These are phyloP conservation scores for Odontamblyopus rebecca DNA, from an alignment of 2,797 vertebrate genomes.

Conservation along the genomic window DNA sequence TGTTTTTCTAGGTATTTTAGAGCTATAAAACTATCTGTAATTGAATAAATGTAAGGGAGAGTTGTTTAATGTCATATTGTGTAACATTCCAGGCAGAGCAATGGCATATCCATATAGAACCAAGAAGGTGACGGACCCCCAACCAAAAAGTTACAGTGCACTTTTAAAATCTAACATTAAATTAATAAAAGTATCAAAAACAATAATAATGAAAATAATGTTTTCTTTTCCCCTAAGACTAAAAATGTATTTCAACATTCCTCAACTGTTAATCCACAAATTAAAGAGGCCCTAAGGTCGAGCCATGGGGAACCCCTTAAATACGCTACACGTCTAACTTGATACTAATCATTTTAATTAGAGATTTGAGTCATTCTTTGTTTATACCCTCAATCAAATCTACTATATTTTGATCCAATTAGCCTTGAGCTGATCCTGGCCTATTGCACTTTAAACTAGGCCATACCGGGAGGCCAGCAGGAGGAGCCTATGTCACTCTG, in stretches of 20 bases:
- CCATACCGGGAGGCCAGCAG: constrained; percentile 25
- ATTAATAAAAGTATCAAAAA: neutral
- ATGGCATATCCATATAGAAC: no score
- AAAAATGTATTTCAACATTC: neutral
- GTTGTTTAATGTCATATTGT: no score
- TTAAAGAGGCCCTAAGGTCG: neutral
- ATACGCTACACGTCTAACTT: neutral
- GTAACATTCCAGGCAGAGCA: no score
- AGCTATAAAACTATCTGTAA: no score
- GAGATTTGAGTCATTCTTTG: neutral
- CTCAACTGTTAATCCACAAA: constrained; percentile 4
- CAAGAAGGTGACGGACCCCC: no score
- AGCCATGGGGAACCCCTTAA: constrained; percentile 1
- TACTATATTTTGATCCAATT: constrained; percentile 13
- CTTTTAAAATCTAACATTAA: neutral
- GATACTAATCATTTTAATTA: constrained; percentile 13
- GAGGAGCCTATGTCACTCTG: constrained; percentile 52
- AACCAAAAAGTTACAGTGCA: no score
- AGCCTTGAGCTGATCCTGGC: neutral
- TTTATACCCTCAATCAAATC: neutral
- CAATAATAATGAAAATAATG: neutral
- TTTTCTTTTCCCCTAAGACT: neutral
- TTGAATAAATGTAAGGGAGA: no score
- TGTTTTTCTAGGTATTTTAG: no score
- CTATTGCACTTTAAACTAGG: constrained; percentile 11